Evolutionary conservation across 2,797 vertebrate genomes (phyloP).

Genomic region (Naso thynnoides): DNA sequence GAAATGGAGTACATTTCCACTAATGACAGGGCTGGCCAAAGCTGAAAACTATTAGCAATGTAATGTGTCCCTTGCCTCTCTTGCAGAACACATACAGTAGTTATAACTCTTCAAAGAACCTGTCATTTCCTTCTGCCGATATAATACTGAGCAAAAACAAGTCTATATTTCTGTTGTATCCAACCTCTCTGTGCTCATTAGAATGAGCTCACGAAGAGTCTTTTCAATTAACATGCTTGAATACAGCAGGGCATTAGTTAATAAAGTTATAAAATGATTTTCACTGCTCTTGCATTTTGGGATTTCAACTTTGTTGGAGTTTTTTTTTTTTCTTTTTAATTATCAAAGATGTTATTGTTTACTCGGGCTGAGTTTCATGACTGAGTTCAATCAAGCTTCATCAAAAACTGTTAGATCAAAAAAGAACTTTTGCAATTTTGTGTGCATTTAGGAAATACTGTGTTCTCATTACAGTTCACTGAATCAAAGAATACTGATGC

Average conservation of each 20-base stretch:
- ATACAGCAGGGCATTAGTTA: slow-evolving; percentile 20
- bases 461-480: slow-evolving; percentile 17
- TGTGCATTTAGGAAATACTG: background rate
- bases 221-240: slow-evolving; percentile 34
- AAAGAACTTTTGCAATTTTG: slow-evolving; percentile 9
- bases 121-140: slow-evolving; percentile 64
- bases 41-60: slow-evolving; percentile 52
- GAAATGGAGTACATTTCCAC: slow-evolving; percentile 45
- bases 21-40: slow-evolving; percentile 55
- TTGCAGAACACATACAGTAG: slow-evolving; percentile 28
- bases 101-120: slow-evolving; percentile 46
- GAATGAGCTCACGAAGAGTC: slow-evolving; percentile 24
- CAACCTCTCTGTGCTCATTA: slow-evolving; percentile 49
- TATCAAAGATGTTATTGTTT: background rate
- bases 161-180: slow-evolving; percentile 53
- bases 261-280: slow-evolving; percentile 18
- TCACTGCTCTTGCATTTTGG: slow-evolving; percentile 23
- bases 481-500: slow-evolving; percentile 45
- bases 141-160: slow-evolving; percentile 60
- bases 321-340: slow-evolving; percentile 17
- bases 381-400: background rate
- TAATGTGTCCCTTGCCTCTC: slow-evolving; percentile 36
- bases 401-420: slow-evolving; percentile 15
- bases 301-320: background rate
- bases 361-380: background rate